These are phyloP conservation scores for Epinephelus cyanopodus DNA, from an alignment of 2,113 vertebrate species.

Conservation along the genomic window DNA sequence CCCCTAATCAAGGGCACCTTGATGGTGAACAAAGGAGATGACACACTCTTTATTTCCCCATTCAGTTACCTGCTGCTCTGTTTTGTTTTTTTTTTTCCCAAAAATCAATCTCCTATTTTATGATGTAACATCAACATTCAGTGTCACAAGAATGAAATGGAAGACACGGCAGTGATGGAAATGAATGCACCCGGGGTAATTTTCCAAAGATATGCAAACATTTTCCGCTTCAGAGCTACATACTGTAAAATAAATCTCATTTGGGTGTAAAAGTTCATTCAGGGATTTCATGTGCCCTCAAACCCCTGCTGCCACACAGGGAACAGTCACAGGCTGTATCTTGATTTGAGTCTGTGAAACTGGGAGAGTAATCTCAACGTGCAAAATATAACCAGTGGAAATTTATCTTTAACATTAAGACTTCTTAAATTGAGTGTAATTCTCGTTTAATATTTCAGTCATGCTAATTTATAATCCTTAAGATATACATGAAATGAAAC, in stretches of 20 bases:
- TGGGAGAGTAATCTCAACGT: neutral
- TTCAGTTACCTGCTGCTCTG: neutral
- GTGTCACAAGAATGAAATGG: neutral
- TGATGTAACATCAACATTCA: constrained; percentile 9
- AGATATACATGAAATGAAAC: neutral
- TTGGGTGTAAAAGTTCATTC: constrained; percentile 40
- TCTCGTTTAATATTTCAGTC: neutral
- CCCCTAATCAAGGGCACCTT: neutral
- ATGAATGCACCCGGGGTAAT: neutral
- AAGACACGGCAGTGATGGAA: constrained; percentile 1
- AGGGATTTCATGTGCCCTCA: constrained; percentile 23
- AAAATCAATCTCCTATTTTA: constrained; percentile 6
- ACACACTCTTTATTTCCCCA: neutral
- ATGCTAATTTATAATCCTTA: neutral
- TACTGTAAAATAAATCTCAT: constrained; percentile 37
- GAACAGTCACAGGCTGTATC: neutral
- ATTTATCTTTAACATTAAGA: neutral
- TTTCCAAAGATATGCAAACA: constrained; percentile 38
- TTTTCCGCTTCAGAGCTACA: constrained; percentile 11
- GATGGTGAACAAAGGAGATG: neutral
- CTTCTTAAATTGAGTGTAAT: neutral
- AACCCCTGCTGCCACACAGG: neutral
- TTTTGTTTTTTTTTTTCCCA: neutral
- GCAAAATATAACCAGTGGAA: constrained; percentile 2
- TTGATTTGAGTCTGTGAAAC: neutral